Conservation (phyloP, 2,113 vertebrate genomes). For the Paratilapia polleni region DNA sequence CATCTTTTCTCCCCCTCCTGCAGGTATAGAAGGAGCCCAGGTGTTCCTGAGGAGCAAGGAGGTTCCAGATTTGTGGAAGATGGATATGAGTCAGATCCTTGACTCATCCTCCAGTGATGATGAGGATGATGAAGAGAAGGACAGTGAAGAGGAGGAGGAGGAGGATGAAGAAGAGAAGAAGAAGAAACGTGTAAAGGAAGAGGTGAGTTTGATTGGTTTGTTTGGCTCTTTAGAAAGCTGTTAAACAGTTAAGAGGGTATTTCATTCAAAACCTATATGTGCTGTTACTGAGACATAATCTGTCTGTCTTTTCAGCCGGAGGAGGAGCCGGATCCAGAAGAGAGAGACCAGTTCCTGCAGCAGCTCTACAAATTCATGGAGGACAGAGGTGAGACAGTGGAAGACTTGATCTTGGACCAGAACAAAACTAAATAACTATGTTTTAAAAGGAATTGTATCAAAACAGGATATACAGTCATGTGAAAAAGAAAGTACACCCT, state of each 20-base stretch:
- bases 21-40: slow-evolving; percentile 87
- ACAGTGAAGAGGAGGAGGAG: slow-evolving; percentile 81
- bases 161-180: slow-evolving; percentile 77
- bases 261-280: neutral
- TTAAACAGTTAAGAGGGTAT: neutral
- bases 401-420: neutral
- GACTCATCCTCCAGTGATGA: slow-evolving; percentile 97
- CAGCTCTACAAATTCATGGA: slow-evolving; percentile 99
- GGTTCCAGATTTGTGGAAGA: slow-evolving; percentile 93
- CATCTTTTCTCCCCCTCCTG: neutral
- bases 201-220: slow-evolving; percentile 54
- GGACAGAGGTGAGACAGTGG: slow-evolving; percentile 89
- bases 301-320: slow-evolving; percentile 83
- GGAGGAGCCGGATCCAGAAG: slow-evolving; percentile 95
- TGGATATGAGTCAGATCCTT: slow-evolving; percentile 97
- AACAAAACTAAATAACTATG: neutral
- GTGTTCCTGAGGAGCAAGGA: slow-evolving; percentile 81
- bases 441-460: neutral
- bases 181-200: slow-evolving; percentile 69
- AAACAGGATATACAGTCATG: no score
- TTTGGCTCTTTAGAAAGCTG: neutral
- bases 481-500: no score
- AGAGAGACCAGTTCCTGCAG: slow-evolving; percentile 97
- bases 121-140: slow-evolving; percentile 83
- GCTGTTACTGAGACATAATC: neutral